A percentile compares a stretch with the other conserved stretches of the same genome.
These are phyloP conservation scores for Gadopsis marmoratus DNA, from an alignment of 2,797 vertebrate genomes.

Conservation along the genomic window DNA sequence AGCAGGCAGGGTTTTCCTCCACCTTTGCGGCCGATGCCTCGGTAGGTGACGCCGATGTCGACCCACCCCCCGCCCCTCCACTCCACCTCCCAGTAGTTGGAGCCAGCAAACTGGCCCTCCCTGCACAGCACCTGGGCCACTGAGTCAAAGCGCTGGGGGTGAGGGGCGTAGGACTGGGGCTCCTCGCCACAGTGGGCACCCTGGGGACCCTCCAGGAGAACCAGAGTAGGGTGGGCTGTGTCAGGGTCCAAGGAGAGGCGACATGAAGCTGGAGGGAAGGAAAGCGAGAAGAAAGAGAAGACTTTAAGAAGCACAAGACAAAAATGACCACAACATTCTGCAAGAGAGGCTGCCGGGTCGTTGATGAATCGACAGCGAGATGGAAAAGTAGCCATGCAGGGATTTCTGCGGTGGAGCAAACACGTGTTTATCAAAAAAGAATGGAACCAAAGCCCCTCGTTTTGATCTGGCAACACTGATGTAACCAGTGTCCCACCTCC, in stretches of 20 bases:
- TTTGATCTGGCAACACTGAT: not conserved
- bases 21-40: conserved; percentile 78
- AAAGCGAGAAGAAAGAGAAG: not conserved
- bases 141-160: conserved; percentile 77
- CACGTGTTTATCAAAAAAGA: not conserved
- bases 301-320: not conserved
- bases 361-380: not conserved
- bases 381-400: not conserved
- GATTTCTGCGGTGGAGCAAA: not conserved
- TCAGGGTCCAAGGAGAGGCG: conserved; percentile 71
- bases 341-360: not conserved
- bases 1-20: conserved; percentile 82
- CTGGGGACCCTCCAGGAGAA: conserved; percentile 72
- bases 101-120: conserved; percentile 73
- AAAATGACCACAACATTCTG: not conserved
- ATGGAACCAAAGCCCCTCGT: not conserved
- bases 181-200: conserved; percentile 80
- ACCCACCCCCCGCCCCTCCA: conserved; percentile 80
- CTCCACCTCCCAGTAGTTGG: conserved; percentile 85
- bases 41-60: conserved; percentile 80
- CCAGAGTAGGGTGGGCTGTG: conserved; percentile 78
- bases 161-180: conserved; percentile 74
- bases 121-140: conserved; percentile 79
- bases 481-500: not conserved
- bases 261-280: conserved; percentile 58